phyloP scores from a whole-genome alignment of 2,888 invertebrate species.

The Spodoptera littoralis region DNA sequence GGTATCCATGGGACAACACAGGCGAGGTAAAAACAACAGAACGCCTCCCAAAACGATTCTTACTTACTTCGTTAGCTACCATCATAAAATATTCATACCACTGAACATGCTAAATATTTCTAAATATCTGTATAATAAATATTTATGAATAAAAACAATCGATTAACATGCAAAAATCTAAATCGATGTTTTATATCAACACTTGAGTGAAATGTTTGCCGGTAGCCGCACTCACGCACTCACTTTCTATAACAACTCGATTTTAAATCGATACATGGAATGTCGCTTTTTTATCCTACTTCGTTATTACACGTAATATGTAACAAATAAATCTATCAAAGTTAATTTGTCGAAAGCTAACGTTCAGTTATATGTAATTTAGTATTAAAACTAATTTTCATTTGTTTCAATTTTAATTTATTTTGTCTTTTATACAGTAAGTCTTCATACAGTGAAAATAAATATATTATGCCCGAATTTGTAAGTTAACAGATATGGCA shows the following conservation, averaged over 20 bases:
- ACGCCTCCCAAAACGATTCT: too few species aligned
- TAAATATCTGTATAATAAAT: conserved; percentile 35
- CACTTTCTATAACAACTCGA: conserved; percentile 74
- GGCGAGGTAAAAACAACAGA: too few species aligned
- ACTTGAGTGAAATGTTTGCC: conserved; percentile 55
- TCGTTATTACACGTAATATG: conserved; percentile 24
- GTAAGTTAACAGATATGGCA: too few species aligned
- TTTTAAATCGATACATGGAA: conserved; percentile 58
- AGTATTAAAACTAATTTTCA: neutral
- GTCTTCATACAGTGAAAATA: too few species aligned
- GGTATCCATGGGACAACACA: too few species aligned
- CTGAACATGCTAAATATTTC: neutral
- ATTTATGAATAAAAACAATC: conserved; percentile 36
- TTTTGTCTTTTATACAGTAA: too few species aligned
- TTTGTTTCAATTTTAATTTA: neutral
- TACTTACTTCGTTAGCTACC: too few species aligned
- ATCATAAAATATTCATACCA: too few species aligned
- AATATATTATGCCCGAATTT: too few species aligned
- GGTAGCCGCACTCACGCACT: conserved; percentile 62
- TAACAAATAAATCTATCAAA: conserved; percentile 19
- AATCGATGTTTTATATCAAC: conserved; percentile 53
- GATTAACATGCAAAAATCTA: conserved; percentile 53
- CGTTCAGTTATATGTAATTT: neutral
- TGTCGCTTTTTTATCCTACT: conserved; percentile 44
- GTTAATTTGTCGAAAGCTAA: conserved; percentile 20